Evolutionary conservation across 2,888 invertebrate genomes (phyloP).

Genomic region (Pammene fasciana): DNA sequence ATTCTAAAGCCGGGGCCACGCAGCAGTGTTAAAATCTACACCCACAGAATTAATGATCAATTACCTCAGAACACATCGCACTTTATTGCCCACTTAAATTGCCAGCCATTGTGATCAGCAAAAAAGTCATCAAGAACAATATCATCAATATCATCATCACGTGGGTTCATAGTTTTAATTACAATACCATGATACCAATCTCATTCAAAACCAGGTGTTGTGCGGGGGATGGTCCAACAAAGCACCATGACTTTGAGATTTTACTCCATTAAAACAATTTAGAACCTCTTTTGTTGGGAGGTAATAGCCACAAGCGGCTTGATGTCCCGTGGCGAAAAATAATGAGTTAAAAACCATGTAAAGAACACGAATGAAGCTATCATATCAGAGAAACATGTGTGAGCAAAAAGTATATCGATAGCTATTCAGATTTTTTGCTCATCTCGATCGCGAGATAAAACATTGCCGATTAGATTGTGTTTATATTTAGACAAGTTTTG

Average conservation of each 20-base stretch:
- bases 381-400: slow-evolving; percentile 69
- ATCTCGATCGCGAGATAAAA: slow-evolving; percentile 9
- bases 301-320: slow-evolving; percentile 63
- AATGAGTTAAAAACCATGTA: slow-evolving; percentile 73
- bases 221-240: slow-evolving; percentile 69
- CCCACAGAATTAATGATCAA: slow-evolving; percentile 1
- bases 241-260: slow-evolving; percentile 73
- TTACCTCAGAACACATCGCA: slow-evolving; percentile 13
- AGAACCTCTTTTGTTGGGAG: slow-evolving; percentile 70
- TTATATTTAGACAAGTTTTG: neutral
- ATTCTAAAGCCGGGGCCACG: too few relatives aligned
- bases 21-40: neutral
- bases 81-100: neutral
- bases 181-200: slow-evolving; percentile 71
- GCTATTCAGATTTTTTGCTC: slow-evolving; percentile 38
- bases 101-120: slow-evolving; percentile 4
- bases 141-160: slow-evolving; percentile 48
- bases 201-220: slow-evolving; percentile 70
- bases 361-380: slow-evolving; percentile 77
- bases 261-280: slow-evolving; percentile 81
- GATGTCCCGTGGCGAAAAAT: slow-evolving; percentile 76
- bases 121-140: slow-evolving; percentile 41
- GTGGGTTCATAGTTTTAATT: slow-evolving; percentile 59
- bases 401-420: slow-evolving; percentile 46
- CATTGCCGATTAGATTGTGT: slow-evolving; percentile 1